A percentile compares a stretch with the other conserved stretches of the same genome.
Conservation (phyloP, 2,888 invertebrate species). For the Plemyria rubiginata region DNA sequence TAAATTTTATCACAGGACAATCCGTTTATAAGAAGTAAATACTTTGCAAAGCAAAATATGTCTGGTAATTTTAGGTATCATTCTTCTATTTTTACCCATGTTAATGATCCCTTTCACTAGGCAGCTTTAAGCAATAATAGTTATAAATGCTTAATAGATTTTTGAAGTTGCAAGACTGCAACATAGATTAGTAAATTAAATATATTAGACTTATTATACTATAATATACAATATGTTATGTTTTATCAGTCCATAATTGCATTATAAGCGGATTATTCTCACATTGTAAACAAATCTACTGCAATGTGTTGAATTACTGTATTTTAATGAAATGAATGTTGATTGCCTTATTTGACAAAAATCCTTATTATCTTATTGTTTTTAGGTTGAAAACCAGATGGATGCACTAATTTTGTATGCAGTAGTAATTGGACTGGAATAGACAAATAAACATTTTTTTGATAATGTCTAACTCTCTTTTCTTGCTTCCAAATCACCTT, state of each 20-base stretch:
- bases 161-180: background rate
- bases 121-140: constrained; percentile 9
- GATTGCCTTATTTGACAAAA: constrained; percentile 46
- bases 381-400: constrained; percentile 64
- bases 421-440: constrained; percentile 64
- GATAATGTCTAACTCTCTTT: constrained; percentile 45
- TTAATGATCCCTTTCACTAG: background rate
- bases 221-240: constrained; percentile 2
- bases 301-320: constrained; percentile 41
- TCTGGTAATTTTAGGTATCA: constrained; percentile 33
- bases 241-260: constrained; percentile 9
- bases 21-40: constrained; percentile 26
- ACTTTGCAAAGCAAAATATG: constrained; percentile 32
- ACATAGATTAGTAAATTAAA: constrained; percentile 1
- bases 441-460: constrained; percentile 63
- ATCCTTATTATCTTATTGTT: constrained; percentile 54
- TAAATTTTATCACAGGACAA: constrained; percentile 22
- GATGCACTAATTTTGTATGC: constrained; percentile 70
- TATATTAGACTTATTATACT: constrained; percentile 4
- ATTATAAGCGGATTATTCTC: constrained; percentile 38
- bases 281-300: constrained; percentile 41
- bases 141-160: constrained; percentile 2
- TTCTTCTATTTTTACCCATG: constrained; percentile 1
- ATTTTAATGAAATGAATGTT: constrained; percentile 49
- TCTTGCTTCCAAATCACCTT: background rate